Base-by-base conservation (phyloP, 2,888 invertebrate species). In the Mimumesa dahlbomi region DNA sequence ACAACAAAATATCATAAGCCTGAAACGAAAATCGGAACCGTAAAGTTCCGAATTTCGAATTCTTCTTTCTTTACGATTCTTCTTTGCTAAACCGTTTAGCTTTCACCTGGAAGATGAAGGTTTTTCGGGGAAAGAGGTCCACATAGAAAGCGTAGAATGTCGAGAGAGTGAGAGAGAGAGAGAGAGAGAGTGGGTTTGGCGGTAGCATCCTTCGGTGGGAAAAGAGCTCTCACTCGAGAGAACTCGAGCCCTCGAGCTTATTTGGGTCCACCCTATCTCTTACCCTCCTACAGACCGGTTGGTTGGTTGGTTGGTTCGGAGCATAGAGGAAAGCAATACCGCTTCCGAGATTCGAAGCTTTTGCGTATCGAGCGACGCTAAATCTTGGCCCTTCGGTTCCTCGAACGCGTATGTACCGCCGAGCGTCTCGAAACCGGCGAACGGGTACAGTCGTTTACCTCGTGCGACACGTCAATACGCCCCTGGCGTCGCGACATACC, bases 21-120 rank as follows among this genome's bases (percentile, higher is more conserved):
- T n/a, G n/a, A n/a, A n/a, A n/a, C n/a, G n/a, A n/a, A n/a, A n/a
- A n/a, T n/a, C n/a, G n/a, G n/a, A n/a, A n/a, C n/a, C n/a, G n/a
- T n/a, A n/a, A n/a, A n/a, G n/a, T 64, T 52, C 65, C 57, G 75
- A 69, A 62, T 67, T 56, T 58, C 49, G 46, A 45, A 62, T 54
- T 38, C 18, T 38, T 18, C 38, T 25, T 38, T 52, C 48, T 59
- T 40, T 31, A 43, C 43, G 59, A 57, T 42, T 67, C 36, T 42
- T 38, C 56, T 46, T 67, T 46, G 69, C 71, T 81, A 77, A 81
- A 76, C 76, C 71, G 73, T 79, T 81, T 79, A 76, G 68, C 73
- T 75, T 71, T 70, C 74, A 72, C 66, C 53, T 73, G 50, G 54
- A 38, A 43, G 49, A 43, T 48, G 46, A 29, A 38, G 36, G 48